Base-by-base conservation (phyloP, 2,113 vertebrate species). In the Ictidomys tridecemlineatus region DNA sequence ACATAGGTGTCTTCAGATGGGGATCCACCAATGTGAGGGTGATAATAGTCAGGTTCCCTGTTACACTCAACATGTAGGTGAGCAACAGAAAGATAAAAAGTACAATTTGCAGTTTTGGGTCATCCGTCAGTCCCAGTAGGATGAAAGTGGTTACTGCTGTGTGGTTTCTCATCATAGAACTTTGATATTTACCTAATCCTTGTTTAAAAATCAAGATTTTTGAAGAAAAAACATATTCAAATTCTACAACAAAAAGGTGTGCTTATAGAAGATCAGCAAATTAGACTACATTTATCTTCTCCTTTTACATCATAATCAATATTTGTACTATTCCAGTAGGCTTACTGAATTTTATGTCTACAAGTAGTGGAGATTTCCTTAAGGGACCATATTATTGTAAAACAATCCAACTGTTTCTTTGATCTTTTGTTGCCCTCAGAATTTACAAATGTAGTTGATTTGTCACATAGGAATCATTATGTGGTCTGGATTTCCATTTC, bases 81-180 rank as follows among this genome's bases (percentile, higher is more conserved):
- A 96, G 69, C 86, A 97, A 78, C 4, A 97, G 53, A 84, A 96
- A 97, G 53, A 65, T 28, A 56, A 97, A 97, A 65, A 96, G 67
- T 42, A 94, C 34, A 26, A 78, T 56, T 94, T 95, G 80, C 10
- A 95, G 45, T 37, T 87, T 80, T 30, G 96, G 85, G 16, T 97
- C 69, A 45, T 93, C 77, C 5, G 94, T 93, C 65, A 97, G 70
- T 72, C 94, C 96, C 96, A 96, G 80, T 5, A 97, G 89, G 63
- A 93, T 91, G 69, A 94, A 97, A 45, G 85, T 93, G 83, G 85
- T 96, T 93, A 96, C n/a, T 73, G 20, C 34, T 30, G 63, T 97
- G 42, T 84, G 56, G 32, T 93, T 97, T 87, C 72, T 93, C 94
- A 97, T 97, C 30, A 42, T 2, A 85, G 85, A 65, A 22, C 22